Conservation (phyloP, 2,797 vertebrate genomes). For the Phrynocephalus guinanensis region DNA sequence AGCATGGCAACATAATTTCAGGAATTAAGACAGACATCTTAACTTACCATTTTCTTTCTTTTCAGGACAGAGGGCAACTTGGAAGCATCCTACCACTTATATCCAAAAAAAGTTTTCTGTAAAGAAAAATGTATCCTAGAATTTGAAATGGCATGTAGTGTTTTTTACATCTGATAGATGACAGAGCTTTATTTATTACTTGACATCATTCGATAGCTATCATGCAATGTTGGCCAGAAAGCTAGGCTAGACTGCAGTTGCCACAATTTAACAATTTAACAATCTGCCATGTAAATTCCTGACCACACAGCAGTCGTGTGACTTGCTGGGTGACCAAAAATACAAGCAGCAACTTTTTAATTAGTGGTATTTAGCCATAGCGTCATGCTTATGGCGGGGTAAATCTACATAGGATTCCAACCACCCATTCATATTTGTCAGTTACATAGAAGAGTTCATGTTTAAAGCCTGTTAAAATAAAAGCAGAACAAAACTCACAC, state of each 20-base stretch:
- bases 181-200: neutral
- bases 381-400: too few relatives aligned
- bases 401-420: too few relatives aligned
- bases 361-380: too few relatives aligned
- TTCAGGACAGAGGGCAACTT: neutral
- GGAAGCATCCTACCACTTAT: neutral
- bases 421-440: neutral
- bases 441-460: neutral
- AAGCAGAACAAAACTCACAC: neutral
- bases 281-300: too few relatives aligned
- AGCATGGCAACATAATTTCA: neutral
- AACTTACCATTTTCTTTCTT: slow-evolving; percentile 1
- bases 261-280: too few relatives aligned
- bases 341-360: too few relatives aligned
- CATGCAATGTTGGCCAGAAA: neutral
- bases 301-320: too few relatives aligned
- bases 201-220: neutral
- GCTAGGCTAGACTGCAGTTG: too few relatives aligned
- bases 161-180: neutral
- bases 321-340: too few relatives aligned
- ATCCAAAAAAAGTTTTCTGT: neutral
- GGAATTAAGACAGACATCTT: neutral
- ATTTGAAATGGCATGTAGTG: neutral
- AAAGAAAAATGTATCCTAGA: neutral
- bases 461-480: neutral